Evolutionary conservation across 2,888 invertebrate species (phyloP).

Genomic region (Amblyjoppa proteus): DNA sequence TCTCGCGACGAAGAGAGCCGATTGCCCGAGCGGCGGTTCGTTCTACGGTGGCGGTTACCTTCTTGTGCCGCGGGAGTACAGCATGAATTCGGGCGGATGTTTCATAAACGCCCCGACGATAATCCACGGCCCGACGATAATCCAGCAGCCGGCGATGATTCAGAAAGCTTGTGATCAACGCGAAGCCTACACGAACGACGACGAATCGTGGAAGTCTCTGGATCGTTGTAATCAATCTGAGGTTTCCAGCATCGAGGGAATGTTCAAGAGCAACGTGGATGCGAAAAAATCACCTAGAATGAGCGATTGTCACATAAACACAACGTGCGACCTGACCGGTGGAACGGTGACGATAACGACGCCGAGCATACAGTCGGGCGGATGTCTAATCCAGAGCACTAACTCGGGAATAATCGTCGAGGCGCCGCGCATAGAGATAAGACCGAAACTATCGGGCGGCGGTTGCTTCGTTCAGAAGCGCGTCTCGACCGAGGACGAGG

Average conservation of each 20-base stretch:
- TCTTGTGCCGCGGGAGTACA: constrained; percentile 75
- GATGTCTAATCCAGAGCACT: constrained; percentile 75
- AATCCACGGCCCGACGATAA: constrained; percentile 76
- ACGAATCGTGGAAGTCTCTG: not conserved
- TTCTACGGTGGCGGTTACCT: constrained; percentile 72
- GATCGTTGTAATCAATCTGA: not conserved
- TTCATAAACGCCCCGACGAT: constrained; percentile 80
- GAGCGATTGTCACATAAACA: constrained; percentile 72
- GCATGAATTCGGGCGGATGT: constrained; percentile 73
- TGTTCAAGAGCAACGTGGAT: not conserved
- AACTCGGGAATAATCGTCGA: constrained; percentile 73
- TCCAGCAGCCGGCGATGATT: constrained; percentile 66
- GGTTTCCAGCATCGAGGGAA: not conserved
- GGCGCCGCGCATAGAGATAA: constrained; percentile 77
- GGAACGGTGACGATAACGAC: constrained; percentile 79
- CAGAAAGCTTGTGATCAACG: constrained; percentile 16
- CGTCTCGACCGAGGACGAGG: constrained; percentile 63
- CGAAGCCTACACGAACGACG: not conserved
- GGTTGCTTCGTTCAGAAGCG: constrained; percentile 74
- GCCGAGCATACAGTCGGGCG: constrained; percentile 72
- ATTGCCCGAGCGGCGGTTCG: constrained; percentile 62
- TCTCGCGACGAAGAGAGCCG: constrained; percentile 9
- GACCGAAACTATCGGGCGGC: constrained; percentile 76
- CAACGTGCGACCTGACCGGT: constrained; percentile 77
- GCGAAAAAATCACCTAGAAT: constrained; percentile 7